Conservation (phyloP, 2,888 invertebrate species). For the Folsomia manolachei region DNA sequence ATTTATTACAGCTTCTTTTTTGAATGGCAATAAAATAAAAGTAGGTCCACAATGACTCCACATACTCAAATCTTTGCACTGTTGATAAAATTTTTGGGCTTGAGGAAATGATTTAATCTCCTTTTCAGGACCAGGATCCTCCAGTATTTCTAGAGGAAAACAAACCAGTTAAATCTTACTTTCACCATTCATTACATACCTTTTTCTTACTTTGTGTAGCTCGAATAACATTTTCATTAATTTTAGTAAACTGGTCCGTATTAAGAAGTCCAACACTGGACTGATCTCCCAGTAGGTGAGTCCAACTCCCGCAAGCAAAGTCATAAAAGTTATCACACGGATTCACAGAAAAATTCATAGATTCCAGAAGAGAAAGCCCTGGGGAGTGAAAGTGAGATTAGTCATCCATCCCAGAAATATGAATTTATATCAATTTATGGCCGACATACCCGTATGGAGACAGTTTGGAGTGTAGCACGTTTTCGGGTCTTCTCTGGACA, state of each 20-base stretch:
- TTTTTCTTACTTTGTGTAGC: slow-evolving; percentile 31
- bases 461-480: slow-evolving; percentile 39
- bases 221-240: slow-evolving; percentile 35
- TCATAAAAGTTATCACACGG: slow-evolving; percentile 40
- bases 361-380: slow-evolving; percentile 36
- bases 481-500: slow-evolving; percentile 25
- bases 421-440: too few relatives aligned
- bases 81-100: slow-evolving; percentile 15
- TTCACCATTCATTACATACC: neutral
- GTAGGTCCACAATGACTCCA: too few relatives aligned
- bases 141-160: slow-evolving; percentile 3
- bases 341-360: slow-evolving; percentile 35
- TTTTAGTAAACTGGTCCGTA: slow-evolving; percentile 36
- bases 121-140: neutral
- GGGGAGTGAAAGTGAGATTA: neutral
- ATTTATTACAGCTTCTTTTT: too few relatives aligned
- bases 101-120: neutral
- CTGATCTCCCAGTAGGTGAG: neutral
- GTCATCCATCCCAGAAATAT: too few relatives aligned
- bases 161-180: neutral
- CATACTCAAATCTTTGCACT: slow-evolving; percentile 24
- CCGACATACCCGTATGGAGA: slow-evolving; percentile 36
- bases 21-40: too few relatives aligned
- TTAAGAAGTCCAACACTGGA: neutral
- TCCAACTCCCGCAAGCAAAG: slow-evolving; percentile 39